phyloP scores from a whole-genome alignment of 2,888 invertebrate genomes.

The Lochmaea crataegi region DNA sequence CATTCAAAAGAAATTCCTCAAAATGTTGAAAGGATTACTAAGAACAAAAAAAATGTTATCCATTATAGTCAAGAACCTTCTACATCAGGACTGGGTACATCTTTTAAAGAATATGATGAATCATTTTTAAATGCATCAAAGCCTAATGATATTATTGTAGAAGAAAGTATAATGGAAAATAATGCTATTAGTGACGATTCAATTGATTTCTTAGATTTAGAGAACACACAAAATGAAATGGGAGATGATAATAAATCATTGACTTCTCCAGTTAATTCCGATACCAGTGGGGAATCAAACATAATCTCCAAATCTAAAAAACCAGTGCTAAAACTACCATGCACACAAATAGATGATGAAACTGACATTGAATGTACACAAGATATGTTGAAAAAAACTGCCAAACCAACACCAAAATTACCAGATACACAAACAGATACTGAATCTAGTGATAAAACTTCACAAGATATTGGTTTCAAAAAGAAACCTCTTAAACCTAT shows the following conservation, averaged over 20 bases:
- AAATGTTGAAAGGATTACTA: slow-evolving; percentile 15
- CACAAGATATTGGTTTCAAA: slow-evolving; percentile 29
- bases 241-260: not conserved
- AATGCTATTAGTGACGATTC: slow-evolving; percentile 48
- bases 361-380: slow-evolving; percentile 26
- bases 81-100: slow-evolving; percentile 23
- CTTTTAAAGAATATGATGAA: slow-evolving; percentile 28
- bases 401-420: slow-evolving; percentile 10
- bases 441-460: slow-evolving; percentile 40
- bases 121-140: slow-evolving; percentile 21
- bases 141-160: slow-evolving; percentile 19
- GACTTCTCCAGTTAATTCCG: not conserved
- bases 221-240: slow-evolving; percentile 11
- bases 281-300: not conserved
- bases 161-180: slow-evolving; percentile 39
- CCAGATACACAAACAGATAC: not conserved
- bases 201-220: slow-evolving; percentile 50
- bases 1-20: slow-evolving; percentile 9
- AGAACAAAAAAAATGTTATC: slow-evolving; percentile 10
- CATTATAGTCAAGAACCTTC: slow-evolving; percentile 36
- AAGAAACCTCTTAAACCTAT: slow-evolving; percentile 20
- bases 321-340: slow-evolving; percentile 2
- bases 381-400: slow-evolving; percentile 3
- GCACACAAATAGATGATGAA: slow-evolving; percentile 22
- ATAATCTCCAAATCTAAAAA: slow-evolving; percentile 8